Base-by-base conservation (phyloP, 2,888 invertebrate species). In the Lymantria dispar region DNA sequence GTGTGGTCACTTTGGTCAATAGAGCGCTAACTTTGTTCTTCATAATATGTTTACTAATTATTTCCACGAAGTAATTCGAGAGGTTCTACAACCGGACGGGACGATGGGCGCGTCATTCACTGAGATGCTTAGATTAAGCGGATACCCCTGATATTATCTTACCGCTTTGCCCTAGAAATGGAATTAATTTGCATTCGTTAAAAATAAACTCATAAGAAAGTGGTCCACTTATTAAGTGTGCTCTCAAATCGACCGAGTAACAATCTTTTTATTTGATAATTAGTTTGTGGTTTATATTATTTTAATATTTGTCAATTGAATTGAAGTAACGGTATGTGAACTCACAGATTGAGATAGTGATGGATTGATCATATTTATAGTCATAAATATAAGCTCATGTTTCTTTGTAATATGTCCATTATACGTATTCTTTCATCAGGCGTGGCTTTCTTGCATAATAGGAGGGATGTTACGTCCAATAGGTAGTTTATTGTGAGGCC, bases 101-200 rank as follows among this genome's bases (percentile, higher is more conserved):
- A 57, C 70, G 67, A 67, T 67, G 69, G 65, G 67, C 68, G 66
- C 72, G 70, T 76, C 77, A 22, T 22, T 22, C 22, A 72, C 73
- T 68, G 65, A 71, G 75, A 78, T 77, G 73, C 64, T 67, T 70
- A 78, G 72, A 76, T 77, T 70, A 74, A 69, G 64, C 68, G 72
- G 71, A 76, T 73, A 72, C 73, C 70, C 64, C 70, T 56, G 80
- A 83, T 82, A 77, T 78, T 79, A 83, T 82, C 83, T 76, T 68
- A 68, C 69, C 69, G 62, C 68, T 55, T 58, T 78, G 79, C 76
- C 73, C 77, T 81, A 81, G 76, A 80, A 80, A 79, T 74, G 60
- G 79, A 76, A 78, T 80, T 76, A 76, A 81, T 84, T 82, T 80
- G 75, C 80, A 82, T 83, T 71, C 63, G 56, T 74, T 75, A 68